phyloP scores from a whole-genome alignment of 2,797 vertebrate species.

The Phoeniculus purpureus region DNA sequence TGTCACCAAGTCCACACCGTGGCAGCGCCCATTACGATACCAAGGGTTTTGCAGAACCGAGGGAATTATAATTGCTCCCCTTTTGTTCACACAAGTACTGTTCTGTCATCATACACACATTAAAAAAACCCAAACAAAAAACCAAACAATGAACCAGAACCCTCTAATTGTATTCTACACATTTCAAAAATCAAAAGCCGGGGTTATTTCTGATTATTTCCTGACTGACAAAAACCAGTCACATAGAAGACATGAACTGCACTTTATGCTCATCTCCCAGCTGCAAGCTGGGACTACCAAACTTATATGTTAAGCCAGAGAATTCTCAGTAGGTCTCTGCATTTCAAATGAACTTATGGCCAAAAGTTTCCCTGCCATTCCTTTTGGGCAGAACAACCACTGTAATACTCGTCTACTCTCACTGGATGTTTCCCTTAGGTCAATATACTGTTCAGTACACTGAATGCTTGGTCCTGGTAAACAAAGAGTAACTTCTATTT shows the following conservation, averaged over 20 bases:
- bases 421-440: not conserved
- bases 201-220: slow-evolving; percentile 11
- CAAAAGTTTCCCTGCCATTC: not conserved
- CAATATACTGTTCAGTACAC: not conserved
- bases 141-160: not conserved
- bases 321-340: not conserved
- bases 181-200: slow-evolving; percentile 35
- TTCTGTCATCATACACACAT: slow-evolving; percentile 6
- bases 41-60: slow-evolving; percentile 1
- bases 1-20: not conserved
- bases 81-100: not conserved
- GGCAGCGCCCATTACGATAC: not conserved
- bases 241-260: slow-evolving; percentile 8
- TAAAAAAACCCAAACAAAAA: not conserved
- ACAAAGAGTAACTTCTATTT: not conserved
- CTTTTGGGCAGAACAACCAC: not conserved
- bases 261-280: not conserved
- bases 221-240: slow-evolving; percentile 36
- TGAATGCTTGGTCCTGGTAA: not conserved
- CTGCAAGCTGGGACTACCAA: not conserved
- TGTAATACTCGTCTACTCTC: not conserved
- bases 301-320: not conserved
- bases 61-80: not conserved
- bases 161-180: not conserved
- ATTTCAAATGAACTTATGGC: not conserved